These are phyloP conservation scores for Cygnus atratus DNA, from an alignment of 2,113 vertebrate species.

Conservation along the genomic window DNA sequence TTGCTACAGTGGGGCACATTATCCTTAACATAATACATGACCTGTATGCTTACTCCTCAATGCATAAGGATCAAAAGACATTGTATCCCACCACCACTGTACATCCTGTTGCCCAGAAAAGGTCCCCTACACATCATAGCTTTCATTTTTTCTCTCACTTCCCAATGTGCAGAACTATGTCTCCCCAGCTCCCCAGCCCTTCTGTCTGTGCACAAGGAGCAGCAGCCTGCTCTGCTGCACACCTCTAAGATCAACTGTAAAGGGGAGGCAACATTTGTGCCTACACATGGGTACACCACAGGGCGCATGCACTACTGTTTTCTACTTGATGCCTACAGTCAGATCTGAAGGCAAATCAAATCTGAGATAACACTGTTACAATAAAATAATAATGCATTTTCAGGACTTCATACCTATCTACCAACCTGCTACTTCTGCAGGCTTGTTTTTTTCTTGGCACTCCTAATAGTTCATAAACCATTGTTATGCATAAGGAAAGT, in stretches of 20 bases:
- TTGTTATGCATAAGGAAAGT: background rate
- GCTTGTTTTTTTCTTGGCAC: background rate
- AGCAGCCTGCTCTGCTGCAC: background rate
- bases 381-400: background rate
- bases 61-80: background rate
- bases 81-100: background rate
- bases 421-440: background rate
- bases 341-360: background rate
- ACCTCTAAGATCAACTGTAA: background rate
- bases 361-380: background rate
- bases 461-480: conserved; percentile 5
- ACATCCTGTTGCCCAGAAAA: background rate
- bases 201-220: background rate
- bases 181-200: background rate
- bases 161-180: background rate
- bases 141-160: background rate
- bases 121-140: background rate
- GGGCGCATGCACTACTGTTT: background rate
- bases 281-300: background rate
- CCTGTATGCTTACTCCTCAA: background rate
- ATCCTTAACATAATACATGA: background rate
- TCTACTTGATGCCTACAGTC: background rate
- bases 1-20: background rate
- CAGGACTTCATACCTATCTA: background rate
- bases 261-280: background rate